Conservation (phyloP, 1,140 invertebrate species). For the Palaemon carinicauda region DNA sequence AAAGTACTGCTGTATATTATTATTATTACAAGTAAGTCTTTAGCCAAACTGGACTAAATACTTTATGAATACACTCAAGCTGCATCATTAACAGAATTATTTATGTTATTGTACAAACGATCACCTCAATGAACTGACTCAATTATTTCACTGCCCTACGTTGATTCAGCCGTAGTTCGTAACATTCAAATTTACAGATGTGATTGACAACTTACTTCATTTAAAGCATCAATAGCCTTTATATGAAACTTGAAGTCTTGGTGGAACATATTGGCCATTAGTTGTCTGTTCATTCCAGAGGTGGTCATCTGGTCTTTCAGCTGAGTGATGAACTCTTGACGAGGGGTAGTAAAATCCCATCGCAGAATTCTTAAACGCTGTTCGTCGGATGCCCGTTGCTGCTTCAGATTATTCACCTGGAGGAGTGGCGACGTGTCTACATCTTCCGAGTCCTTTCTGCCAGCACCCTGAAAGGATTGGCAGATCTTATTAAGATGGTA, state of each 20-base stretch:
- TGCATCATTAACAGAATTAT: too few relatives aligned
- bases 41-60: too few relatives aligned
- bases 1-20: too few relatives aligned
- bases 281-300: constrained; percentile 84
- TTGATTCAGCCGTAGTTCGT: too few relatives aligned
- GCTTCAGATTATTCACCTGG: constrained; percentile 86
- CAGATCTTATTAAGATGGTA: not conserved
- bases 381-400: constrained; percentile 90
- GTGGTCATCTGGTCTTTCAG: constrained; percentile 89
- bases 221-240: constrained; percentile 91
- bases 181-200: not conserved
- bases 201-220: constrained; percentile 69
- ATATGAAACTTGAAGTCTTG: constrained; percentile 95
- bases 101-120: too few relatives aligned
- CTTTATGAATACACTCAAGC: too few relatives aligned
- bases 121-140: too few relatives aligned
- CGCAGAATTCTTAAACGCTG: constrained; percentile 89
- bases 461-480: constrained; percentile 58
- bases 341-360: constrained; percentile 95
- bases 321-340: constrained; percentile 92
- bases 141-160: too few relatives aligned
- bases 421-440: constrained; percentile 82
- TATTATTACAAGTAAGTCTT: too few relatives aligned
- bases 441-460: constrained; percentile 80
- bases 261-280: constrained; percentile 93